phyloP scores from a whole-genome alignment of 2,113 vertebrate species.

The Heterotis niloticus region DNA sequence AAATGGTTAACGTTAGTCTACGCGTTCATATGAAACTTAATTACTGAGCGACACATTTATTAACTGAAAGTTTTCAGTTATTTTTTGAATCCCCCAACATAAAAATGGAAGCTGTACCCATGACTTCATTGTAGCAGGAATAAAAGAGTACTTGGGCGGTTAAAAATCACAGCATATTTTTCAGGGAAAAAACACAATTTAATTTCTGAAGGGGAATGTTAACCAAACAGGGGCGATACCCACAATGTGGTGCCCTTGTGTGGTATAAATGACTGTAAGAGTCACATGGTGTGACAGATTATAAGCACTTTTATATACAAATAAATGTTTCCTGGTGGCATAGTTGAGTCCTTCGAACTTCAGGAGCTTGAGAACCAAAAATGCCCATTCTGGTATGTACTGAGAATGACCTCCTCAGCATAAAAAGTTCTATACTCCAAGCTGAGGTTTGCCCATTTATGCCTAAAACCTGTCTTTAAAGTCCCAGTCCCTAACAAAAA shows the following conservation, averaged over 20 bases:
- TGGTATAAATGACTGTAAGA: slow-evolving; percentile 46
- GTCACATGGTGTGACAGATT: slow-evolving; percentile 17
- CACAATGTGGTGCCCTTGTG: slow-evolving; percentile 49
- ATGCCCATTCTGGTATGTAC: background rate
- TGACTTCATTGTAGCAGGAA: slow-evolving; percentile 10
- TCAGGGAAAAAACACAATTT: background rate
- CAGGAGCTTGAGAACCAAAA: no score
- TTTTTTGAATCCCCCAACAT: no score
- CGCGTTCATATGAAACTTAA: no score
- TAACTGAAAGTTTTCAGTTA: no score
- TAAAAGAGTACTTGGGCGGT: slow-evolving; percentile 16
- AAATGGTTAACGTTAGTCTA: no score
- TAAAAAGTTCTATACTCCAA: background rate
- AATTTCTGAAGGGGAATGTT: slow-evolving; percentile 38
- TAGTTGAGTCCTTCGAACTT: background rate
- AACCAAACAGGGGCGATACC: slow-evolving; percentile 37
- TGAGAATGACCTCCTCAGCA: background rate
- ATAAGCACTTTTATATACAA: background rate
- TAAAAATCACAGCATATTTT: slow-evolving; percentile 7
- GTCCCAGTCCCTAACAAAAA: no score
- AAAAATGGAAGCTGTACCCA: background rate
- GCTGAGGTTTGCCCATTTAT: no score
- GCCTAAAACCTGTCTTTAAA: no score
- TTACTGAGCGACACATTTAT: no score
- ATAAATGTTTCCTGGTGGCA: background rate